Percentiles rank a stretch among this genome's conserved stretches.
phyloP scores from a whole-genome alignment of 2,113 vertebrate genomes.

The Hypanus sabinus region DNA sequence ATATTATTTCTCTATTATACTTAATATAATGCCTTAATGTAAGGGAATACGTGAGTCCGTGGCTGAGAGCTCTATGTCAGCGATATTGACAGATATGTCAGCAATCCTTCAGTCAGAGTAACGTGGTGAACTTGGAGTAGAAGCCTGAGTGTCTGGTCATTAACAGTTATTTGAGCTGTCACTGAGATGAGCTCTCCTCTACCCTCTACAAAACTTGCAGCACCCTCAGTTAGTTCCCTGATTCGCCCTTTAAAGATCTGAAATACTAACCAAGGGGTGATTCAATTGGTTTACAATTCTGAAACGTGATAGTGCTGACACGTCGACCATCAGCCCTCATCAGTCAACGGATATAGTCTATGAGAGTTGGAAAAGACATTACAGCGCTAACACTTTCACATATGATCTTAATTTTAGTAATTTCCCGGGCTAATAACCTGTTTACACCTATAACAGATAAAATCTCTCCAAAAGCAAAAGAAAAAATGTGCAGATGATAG shows the following conservation, averaged over 20 bases:
- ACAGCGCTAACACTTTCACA: not conserved
- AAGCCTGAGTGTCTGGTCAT: constrained; percentile 18
- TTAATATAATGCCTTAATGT: constrained; percentile 39
- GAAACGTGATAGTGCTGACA: constrained; percentile 19
- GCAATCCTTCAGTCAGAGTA: not conserved
- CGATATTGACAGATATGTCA: not conserved
- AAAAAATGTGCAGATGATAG: too few species aligned
- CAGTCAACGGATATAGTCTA: constrained; percentile 32
- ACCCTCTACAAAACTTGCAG: not conserved
- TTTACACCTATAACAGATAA: not conserved
- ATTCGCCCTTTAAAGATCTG: constrained; percentile 16
- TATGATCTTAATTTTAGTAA: not conserved
- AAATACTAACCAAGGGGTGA: constrained; percentile 20
- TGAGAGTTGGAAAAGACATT: not conserved
- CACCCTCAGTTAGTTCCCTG: not conserved
- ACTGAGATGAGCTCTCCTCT: not conserved
- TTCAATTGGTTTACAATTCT: constrained; percentile 32
- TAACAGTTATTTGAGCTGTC: constrained; percentile 34
- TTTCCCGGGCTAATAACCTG: not conserved
- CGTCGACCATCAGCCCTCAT: not conserved
- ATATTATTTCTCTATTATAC: constrained; percentile 20
- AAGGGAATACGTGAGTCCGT: constrained; percentile 42
- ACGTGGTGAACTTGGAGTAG: not conserved
- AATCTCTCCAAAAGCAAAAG: not conserved
- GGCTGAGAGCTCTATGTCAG: constrained; percentile 19